A percentile compares a stretch with the other conserved stretches of the same genome.
phyloP scores from a whole-genome alignment of 2,888 invertebrate genomes.

The Ischnura elegans region DNA sequence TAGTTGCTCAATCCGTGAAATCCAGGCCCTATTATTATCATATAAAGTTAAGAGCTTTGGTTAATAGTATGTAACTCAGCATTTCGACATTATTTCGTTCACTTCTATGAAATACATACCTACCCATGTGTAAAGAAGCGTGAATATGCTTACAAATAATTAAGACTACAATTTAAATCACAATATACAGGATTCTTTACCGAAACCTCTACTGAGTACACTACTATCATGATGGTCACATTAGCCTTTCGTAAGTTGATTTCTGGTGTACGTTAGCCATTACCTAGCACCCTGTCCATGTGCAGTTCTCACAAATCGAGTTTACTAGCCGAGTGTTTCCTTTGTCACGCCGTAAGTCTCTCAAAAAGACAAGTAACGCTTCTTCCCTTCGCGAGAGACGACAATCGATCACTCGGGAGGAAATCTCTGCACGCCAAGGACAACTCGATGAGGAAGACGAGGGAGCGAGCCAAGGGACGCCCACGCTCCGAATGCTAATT shows the following conservation, averaged over 20 bases:
- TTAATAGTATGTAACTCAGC: too few species aligned
- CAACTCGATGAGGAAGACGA: slow-evolving; percentile 2
- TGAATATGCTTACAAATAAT: too few species aligned
- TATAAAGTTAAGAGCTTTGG: too few species aligned
- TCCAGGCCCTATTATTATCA: too few species aligned
- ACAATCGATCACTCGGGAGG: slow-evolving; percentile 23
- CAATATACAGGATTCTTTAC: too few species aligned
- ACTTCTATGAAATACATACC: too few species aligned
- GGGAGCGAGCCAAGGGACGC: background rate
- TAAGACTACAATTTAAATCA: too few species aligned
- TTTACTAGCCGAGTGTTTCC: background rate
- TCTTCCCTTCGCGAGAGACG: background rate
- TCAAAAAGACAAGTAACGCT: slow-evolving; percentile 21
- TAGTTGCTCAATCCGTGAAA: too few species aligned
- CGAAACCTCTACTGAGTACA: too few species aligned
- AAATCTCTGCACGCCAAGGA: slow-evolving; percentile 21
- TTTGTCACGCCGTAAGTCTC: slow-evolving; percentile 16
- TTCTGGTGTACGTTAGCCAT: background rate
- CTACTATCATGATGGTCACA: too few species aligned
- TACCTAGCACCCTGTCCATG: background rate
- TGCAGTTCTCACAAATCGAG: background rate
- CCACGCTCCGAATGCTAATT: background rate
- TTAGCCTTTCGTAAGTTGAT: background rate
- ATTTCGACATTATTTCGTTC: too few species aligned
- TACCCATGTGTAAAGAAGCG: too few species aligned